These are phyloP conservation scores for Podarcis raffonei DNA, from an alignment of 2,113 vertebrate species.

Conservation along the genomic window DNA sequence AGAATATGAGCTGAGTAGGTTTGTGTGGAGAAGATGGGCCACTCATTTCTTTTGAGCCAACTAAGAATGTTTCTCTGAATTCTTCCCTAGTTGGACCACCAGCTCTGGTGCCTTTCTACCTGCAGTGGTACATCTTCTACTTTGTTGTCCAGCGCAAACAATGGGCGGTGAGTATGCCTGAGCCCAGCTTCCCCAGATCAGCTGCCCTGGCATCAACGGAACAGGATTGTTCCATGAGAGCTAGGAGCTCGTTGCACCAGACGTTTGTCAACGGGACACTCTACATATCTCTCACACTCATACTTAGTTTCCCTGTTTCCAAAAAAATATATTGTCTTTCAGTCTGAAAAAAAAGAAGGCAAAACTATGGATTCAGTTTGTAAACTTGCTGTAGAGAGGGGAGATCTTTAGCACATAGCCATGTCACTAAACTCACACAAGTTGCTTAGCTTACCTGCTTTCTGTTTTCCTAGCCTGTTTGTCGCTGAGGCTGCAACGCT, in stretches of 20 bases:
- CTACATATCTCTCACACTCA: neutral
- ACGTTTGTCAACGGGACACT: neutral
- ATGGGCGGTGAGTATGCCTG: constrained; percentile 78
- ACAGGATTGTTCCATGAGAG: neutral
- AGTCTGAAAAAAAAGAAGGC: no score
- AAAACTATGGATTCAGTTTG: no score
- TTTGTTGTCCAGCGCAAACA: constrained; percentile 77
- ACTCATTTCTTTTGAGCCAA: neutral
- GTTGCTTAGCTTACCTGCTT: neutral
- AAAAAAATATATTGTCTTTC: no score
- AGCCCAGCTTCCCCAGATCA: neutral
- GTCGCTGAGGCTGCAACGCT: neutral
- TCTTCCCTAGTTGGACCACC: constrained; percentile 80
- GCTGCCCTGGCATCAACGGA: neutral
- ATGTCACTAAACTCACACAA: no score
- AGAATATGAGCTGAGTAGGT: no score
- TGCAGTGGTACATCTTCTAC: constrained; percentile 87
- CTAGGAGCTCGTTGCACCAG: neutral
- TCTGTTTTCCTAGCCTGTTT: neutral
- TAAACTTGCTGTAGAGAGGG: no score
- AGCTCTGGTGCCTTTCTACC: constrained; percentile 80
- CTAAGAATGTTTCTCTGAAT: neutral
- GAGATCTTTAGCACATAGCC: no score
- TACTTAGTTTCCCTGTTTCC: no score
- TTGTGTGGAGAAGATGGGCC: neutral